Evolutionary conservation across 2,797 vertebrate genomes (phyloP).

Genomic region (Merluccius polli): DNA sequence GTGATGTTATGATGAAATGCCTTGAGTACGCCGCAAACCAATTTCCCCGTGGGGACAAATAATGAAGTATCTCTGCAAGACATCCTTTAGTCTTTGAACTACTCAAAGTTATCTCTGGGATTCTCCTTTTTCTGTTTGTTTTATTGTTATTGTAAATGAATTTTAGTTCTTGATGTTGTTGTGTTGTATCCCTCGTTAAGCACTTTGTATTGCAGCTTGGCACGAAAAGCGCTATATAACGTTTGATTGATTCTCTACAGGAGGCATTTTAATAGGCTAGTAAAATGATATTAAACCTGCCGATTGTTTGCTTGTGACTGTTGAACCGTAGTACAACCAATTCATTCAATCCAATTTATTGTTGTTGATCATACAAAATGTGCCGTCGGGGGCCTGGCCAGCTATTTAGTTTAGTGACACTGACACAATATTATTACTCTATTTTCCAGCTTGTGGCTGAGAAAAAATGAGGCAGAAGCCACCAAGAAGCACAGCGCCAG

Average conservation of each 20-base stretch:
- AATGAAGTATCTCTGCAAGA: too few species aligned
- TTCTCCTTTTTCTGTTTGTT: not conserved
- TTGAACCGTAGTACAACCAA: not conserved
- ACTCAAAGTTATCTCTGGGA: not conserved
- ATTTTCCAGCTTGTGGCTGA: conserved; percentile 83
- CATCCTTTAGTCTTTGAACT: not conserved
- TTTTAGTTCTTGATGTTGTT: too few species aligned
- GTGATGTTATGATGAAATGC: too few species aligned
- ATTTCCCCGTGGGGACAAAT: too few species aligned
- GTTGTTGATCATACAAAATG: not conserved
- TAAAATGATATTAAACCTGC: not conserved
- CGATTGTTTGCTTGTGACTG: not conserved
- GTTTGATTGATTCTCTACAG: not conserved
- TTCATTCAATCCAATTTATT: not conserved
- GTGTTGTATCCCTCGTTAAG: too few species aligned
- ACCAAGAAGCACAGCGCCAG: conserved; percentile 80
- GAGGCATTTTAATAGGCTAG: not conserved
- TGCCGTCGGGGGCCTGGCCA: not conserved
- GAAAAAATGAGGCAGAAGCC: conserved; percentile 78
- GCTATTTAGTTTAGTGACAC: not conserved
- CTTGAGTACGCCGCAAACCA: too few species aligned
- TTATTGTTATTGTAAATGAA: too few species aligned
- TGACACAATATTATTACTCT: not conserved
- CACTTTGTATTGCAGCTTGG: too few species aligned
- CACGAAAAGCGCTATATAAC: not conserved